Conservation (phyloP, 2,113 vertebrate species). For the Struthio camelus region DNA sequence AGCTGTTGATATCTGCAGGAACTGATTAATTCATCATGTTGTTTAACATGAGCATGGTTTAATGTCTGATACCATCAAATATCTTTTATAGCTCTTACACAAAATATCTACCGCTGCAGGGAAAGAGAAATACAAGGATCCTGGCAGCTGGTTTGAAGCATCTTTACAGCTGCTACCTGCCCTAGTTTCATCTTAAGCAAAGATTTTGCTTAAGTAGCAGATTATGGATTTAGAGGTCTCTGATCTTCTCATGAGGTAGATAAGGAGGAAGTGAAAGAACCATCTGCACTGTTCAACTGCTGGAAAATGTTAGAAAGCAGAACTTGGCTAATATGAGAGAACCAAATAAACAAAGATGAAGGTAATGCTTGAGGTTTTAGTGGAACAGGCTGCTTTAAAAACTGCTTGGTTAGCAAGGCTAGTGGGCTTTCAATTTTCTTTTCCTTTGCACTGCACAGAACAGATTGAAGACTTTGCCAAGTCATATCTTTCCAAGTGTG, state of each 20-base stretch:
- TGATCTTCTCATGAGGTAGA: not conserved
- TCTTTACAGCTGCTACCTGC: not conserved
- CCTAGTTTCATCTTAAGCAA: not conserved
- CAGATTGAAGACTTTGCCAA: not conserved
- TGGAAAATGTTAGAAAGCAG: not conserved
- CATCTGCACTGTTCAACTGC: not conserved
- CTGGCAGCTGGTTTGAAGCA: not conserved
- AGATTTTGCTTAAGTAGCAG: not conserved
- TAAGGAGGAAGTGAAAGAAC: constrained; percentile 20
- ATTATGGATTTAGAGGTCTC: not conserved
- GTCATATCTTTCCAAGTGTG: not conserved
- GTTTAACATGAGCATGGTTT: not conserved
- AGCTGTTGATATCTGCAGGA: not conserved
- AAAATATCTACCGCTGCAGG: not conserved
- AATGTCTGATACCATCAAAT: not conserved
- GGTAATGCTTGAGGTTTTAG: not conserved
- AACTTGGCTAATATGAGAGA: not conserved
- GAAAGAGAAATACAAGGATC: not conserved
- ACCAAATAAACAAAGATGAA: not conserved
- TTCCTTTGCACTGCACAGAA: not conserved
- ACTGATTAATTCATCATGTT: not conserved
- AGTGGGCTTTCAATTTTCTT: not conserved
- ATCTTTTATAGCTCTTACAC: not conserved
- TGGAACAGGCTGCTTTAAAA: not conserved
- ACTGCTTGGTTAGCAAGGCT: not conserved